Conservation (phyloP, 2,797 vertebrate species). For the Xenops minutus region DNA sequence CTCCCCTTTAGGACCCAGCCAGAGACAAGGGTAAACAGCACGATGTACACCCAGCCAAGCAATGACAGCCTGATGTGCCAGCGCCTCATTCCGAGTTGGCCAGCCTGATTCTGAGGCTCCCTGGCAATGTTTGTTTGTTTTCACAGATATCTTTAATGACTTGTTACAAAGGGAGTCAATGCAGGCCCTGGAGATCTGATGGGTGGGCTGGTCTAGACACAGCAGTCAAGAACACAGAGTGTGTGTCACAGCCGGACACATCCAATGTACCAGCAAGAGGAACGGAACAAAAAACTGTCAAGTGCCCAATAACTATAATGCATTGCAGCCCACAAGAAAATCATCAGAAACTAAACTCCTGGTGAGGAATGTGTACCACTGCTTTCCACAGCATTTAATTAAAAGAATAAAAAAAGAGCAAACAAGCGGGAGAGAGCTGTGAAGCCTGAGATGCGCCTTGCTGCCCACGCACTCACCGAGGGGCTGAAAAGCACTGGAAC, state of each 20-base stretch:
- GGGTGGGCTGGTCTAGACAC: background rate
- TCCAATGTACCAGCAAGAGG: background rate
- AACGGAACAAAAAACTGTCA: background rate
- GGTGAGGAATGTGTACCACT: slow-evolving; percentile 22
- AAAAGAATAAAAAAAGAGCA: slow-evolving; percentile 32
- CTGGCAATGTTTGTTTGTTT: background rate
- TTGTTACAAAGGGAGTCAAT: background rate
- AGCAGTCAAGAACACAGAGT: background rate
- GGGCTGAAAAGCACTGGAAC: background rate
- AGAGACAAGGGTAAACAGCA: slow-evolving; percentile 9
- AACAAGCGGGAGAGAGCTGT: background rate
- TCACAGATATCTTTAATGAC: background rate
- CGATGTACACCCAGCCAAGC: background rate
- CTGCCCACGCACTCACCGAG: background rate
- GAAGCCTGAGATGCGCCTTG: background rate
- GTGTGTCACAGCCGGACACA: background rate
- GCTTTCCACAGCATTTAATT: slow-evolving; percentile 57
- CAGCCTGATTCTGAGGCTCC: background rate
- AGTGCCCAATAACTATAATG: slow-evolving; percentile 4
- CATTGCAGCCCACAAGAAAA: slow-evolving; percentile 2
- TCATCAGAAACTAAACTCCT: slow-evolving; percentile 4
- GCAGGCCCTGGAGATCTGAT: background rate
- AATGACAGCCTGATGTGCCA: background rate
- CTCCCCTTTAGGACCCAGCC: background rate
- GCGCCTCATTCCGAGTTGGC: background rate